Evolutionary conservation across 2,797 vertebrate species (phyloP).

Genomic region (Paedocypris micromegethes): DNA sequence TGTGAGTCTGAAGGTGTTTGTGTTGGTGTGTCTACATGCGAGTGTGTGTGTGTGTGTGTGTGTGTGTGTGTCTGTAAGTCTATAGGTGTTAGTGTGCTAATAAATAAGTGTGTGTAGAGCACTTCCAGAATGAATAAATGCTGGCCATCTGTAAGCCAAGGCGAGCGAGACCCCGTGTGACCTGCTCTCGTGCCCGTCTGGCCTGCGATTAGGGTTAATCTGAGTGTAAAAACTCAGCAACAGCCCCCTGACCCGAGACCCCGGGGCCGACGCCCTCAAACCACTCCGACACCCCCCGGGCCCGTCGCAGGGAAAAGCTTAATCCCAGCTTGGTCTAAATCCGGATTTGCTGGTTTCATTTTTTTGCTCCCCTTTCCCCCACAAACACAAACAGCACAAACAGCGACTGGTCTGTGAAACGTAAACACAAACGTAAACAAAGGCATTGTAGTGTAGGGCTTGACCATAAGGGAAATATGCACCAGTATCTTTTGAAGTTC

Average conservation of each 20-base stretch:
- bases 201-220: slow-evolving; percentile 68
- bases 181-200: slow-evolving; percentile 54
- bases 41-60: too few relatives aligned
- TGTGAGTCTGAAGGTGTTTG: too few relatives aligned
- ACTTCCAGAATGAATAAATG: too few relatives aligned
- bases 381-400: slow-evolving; percentile 18
- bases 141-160: too few relatives aligned
- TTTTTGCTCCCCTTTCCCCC: slow-evolving; percentile 56
- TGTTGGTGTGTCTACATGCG: too few relatives aligned
- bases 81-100: too few relatives aligned
- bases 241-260: slow-evolving; percentile 51
- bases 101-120: too few relatives aligned
- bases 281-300: slow-evolving; percentile 62
- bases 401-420: background rate
- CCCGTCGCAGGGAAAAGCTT: slow-evolving; percentile 63
- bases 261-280: slow-evolving; percentile 21
- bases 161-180: background rate
- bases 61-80: too few relatives aligned
- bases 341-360: slow-evolving; percentile 65
- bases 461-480: too few relatives aligned
- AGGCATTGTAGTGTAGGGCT: too few relatives aligned
- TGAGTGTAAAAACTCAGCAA: slow-evolving; percentile 37
- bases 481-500: too few relatives aligned
- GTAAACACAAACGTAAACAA: too few relatives aligned
- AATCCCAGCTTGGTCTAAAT: slow-evolving; percentile 77